Conservation (phyloP, 2,797 vertebrate genomes). For the Lacerta agilis region DNA sequence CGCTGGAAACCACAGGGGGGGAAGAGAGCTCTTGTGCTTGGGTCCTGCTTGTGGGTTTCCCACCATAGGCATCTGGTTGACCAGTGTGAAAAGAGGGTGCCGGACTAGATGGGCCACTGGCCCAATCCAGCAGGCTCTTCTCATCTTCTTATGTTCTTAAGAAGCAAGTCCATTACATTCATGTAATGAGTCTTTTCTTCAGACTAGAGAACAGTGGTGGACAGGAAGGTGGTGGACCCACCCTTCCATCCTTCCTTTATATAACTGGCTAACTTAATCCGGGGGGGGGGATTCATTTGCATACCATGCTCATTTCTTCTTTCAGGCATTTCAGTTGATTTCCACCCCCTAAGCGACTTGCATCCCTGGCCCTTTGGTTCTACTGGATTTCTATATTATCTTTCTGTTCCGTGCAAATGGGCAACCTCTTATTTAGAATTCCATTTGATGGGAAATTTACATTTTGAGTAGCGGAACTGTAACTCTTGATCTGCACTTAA, state of each 20-base stretch:
- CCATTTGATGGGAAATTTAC: constrained; percentile 49
- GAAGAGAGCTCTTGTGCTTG: too few species aligned
- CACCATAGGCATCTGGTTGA: too few species aligned
- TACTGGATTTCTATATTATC: constrained; percentile 44
- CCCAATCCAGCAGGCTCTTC: too few species aligned
- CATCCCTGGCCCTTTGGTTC: constrained; percentile 18
- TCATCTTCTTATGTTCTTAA: too few species aligned
- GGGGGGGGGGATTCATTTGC: background rate
- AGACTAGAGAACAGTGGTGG: background rate
- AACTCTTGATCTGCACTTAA: constrained; percentile 58
- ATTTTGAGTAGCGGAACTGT: constrained; percentile 35
- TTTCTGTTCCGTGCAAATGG: constrained; percentile 15
- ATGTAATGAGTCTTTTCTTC: background rate
- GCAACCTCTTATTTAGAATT: constrained; percentile 40
- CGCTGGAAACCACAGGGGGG: too few species aligned
- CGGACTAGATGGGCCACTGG: too few species aligned
- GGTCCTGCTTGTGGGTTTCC: too few species aligned
- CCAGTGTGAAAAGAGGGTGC: too few species aligned
- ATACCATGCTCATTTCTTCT: background rate
- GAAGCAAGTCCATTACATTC: too few species aligned
- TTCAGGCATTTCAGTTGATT: background rate
- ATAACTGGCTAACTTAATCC: background rate
- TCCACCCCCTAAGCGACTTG: constrained; percentile 14
- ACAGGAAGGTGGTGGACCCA: background rate
- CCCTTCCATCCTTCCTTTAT: background rate